Conservation (phyloP, 1,140 invertebrate species). For the Drosophila virilis region DNA sequence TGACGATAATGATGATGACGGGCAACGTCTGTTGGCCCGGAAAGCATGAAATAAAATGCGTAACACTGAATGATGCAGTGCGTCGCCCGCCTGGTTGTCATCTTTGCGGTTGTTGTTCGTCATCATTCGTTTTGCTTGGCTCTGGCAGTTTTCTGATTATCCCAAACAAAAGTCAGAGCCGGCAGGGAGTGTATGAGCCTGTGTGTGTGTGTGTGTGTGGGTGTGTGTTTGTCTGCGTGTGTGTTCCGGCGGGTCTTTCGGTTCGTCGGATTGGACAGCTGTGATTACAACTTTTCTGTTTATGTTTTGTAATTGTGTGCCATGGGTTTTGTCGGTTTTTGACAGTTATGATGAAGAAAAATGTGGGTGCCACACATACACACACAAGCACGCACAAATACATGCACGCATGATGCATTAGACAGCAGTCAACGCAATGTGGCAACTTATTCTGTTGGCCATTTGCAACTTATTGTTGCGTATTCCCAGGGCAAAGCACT, state of each 20-base stretch:
- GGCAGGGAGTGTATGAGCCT: not conserved
- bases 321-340: slow-evolving; percentile 62
- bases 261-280: slow-evolving; percentile 66
- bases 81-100: slow-evolving; percentile 26
- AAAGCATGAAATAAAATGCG: slow-evolving; percentile 72
- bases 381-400: not conserved
- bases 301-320: slow-evolving; percentile 74
- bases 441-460: slow-evolving; percentile 17
- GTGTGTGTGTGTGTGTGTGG: not conserved
- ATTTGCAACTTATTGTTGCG: slow-evolving; percentile 26
- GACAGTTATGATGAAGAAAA: slow-evolving; percentile 80
- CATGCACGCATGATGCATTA: slow-evolving; percentile 27
- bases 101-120: slow-evolving; percentile 38
- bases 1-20: slow-evolving; percentile 8
- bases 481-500: slow-evolving; percentile 61
- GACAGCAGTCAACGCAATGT: slow-evolving; percentile 32
- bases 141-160: slow-evolving; percentile 58
- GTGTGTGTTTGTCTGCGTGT: not conserved
- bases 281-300: slow-evolving; percentile 81
- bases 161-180: slow-evolving; percentile 42
- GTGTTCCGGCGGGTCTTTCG: slow-evolving; percentile 34
- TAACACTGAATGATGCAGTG: slow-evolving; percentile 49
- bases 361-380: slow-evolving; percentile 41
- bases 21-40: slow-evolving; percentile 65
- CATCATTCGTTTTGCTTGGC: slow-evolving; percentile 48